These are phyloP conservation scores for Pheosia tremula DNA, from an alignment of 2,888 invertebrate species.

Conservation along the genomic window DNA sequence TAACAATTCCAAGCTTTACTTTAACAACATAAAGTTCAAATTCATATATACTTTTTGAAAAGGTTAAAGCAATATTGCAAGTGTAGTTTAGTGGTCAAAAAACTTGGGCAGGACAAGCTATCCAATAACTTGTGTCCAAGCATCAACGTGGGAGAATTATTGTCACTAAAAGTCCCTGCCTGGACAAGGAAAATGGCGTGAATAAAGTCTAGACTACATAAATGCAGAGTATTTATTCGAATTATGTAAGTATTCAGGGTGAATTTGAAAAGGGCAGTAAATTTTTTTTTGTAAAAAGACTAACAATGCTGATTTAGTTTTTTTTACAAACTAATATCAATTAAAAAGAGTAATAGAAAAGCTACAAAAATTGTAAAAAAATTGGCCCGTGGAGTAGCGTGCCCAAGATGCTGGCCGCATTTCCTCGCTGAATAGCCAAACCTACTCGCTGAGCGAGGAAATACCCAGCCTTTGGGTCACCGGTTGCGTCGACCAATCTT, in stretches of 20 bases:
- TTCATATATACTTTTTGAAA: neutral
- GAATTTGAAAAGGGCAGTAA: neutral
- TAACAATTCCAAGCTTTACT: neutral
- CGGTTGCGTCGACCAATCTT: too few relatives aligned
- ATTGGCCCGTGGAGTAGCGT: too few relatives aligned
- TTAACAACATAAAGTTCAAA: neutral
- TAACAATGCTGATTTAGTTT: too few relatives aligned
- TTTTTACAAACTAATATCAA: too few relatives aligned
- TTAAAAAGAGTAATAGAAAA: too few relatives aligned
- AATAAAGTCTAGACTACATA: neutral
- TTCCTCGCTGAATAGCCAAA: too few relatives aligned
- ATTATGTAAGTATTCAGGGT: neutral
- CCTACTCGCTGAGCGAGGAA: too few relatives aligned
- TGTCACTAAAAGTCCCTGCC: neutral
- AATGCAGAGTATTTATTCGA: neutral
- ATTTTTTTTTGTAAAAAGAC: too few relatives aligned
- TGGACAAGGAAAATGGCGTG: slow-evolving; percentile 22
- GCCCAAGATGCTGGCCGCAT: too few relatives aligned
- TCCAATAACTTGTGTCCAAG: slow-evolving; percentile 12
- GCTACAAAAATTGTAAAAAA: too few relatives aligned
- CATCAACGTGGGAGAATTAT: slow-evolving; percentile 8
- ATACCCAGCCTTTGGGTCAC: too few relatives aligned
- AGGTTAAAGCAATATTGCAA: neutral
- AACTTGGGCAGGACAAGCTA: slow-evolving; percentile 18
- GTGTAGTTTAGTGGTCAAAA: slow-evolving; percentile 26